Evolutionary conservation across 1,140 invertebrate species (phyloP).

Genomic region (Saccostrea glomerata): DNA sequence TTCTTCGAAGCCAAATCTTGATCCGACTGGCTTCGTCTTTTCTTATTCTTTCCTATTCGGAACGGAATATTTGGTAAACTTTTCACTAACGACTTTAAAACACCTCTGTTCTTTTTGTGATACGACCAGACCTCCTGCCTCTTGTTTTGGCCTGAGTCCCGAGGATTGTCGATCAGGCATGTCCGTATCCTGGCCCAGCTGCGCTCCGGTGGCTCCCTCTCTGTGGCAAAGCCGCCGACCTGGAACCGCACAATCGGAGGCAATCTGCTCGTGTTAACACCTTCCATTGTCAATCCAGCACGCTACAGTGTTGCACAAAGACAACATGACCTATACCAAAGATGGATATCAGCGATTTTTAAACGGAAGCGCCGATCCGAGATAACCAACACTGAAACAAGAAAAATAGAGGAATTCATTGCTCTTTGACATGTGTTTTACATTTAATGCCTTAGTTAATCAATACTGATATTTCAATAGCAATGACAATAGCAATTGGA

Average conservation of each 20-base stretch:
- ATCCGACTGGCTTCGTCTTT: conserved; percentile 12
- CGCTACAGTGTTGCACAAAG: not conserved
- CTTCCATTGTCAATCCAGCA: conserved; percentile 28
- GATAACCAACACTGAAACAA: conserved; percentile 5
- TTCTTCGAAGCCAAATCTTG: conserved; percentile 18
- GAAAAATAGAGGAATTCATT: conserved; percentile 3
- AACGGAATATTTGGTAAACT: conserved; percentile 57
- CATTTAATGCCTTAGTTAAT: not conserved
- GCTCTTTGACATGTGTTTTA: conserved; percentile 30
- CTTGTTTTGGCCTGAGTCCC: conserved; percentile 47
- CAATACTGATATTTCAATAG: not conserved
- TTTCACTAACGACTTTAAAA: conserved; percentile 54
- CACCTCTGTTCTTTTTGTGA: conserved; percentile 53
- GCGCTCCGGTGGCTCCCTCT: conserved; percentile 37
- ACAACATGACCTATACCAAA: not conserved
- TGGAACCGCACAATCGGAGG: conserved; percentile 45
- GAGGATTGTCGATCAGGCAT: conserved; percentile 55
- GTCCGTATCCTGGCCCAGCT: conserved; percentile 49
- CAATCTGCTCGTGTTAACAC: conserved; percentile 44
- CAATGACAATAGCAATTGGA: conserved; percentile 6
- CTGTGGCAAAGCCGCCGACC: conserved; percentile 42
- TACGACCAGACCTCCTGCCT: conserved; percentile 56
- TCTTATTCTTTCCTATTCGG: conserved; percentile 45
- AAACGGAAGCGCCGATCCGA: conserved; percentile 17
- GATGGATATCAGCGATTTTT: not conserved